phyloP scores from a whole-genome alignment of 1,140 invertebrate genomes.

The Littorina saxatilis region DNA sequence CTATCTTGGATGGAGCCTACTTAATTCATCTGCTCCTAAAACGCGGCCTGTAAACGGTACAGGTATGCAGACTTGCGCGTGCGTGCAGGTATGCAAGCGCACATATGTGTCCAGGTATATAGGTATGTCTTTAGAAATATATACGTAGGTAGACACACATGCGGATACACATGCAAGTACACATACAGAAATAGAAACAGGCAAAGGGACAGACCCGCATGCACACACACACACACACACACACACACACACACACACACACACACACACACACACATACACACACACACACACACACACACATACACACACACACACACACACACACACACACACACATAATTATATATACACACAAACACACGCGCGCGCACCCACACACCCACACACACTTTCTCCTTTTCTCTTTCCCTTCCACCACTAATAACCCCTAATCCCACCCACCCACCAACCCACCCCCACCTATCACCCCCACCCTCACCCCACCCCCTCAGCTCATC shows the following conservation, averaged over 20 bases:
- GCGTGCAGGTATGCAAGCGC: too few relatives aligned
- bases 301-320: background rate
- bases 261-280: slow-evolving; percentile 4
- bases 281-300: background rate
- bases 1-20: background rate
- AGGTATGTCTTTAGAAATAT: too few relatives aligned
- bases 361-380: background rate
- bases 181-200: slow-evolving; percentile 2
- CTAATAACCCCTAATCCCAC: too few relatives aligned
- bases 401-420: too few relatives aligned
- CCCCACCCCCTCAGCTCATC: too few relatives aligned
- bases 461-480: too few relatives aligned
- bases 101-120: too few relatives aligned
- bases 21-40: too few relatives aligned
- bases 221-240: background rate
- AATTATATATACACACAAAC: background rate
- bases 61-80: too few relatives aligned
- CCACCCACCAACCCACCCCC: too few relatives aligned
- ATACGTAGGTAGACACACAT: background rate
- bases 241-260: background rate
- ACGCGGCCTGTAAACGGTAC: too few relatives aligned
- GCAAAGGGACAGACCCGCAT: background rate
- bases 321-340: background rate
- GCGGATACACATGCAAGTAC: background rate
- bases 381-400: too few relatives aligned